Percentiles rank a stretch among this genome's conserved stretches.
phyloP scores from a whole-genome alignment of 2,113 vertebrate genomes.

The Drymodes brunneopygia region DNA sequence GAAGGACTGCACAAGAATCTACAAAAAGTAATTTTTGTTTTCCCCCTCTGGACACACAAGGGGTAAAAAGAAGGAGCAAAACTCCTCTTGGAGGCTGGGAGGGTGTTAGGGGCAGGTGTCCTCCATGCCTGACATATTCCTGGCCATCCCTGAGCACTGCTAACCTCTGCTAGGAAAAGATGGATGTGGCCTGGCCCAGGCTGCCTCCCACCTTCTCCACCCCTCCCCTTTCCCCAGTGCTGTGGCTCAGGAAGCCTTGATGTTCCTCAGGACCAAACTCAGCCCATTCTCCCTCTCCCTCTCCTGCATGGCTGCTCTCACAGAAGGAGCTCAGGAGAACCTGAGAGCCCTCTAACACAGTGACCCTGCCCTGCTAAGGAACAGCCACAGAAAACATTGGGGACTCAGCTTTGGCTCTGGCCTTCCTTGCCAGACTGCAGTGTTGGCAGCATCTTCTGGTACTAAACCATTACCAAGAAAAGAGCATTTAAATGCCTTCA shows the following conservation, averaged over 20 bases:
- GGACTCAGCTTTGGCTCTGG: neutral
- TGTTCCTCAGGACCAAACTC: neutral
- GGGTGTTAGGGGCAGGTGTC: neutral
- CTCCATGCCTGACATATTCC: neutral
- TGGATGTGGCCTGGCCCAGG: neutral
- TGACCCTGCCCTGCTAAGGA: neutral
- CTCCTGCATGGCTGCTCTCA: neutral
- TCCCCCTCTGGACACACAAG: neutral
- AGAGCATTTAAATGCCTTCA: neutral
- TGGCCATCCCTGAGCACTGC: neutral
- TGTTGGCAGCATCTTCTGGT: neutral
- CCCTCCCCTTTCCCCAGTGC: accelerated
- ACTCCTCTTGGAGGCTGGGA: neutral
- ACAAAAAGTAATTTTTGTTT: neutral
- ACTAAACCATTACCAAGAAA: neutral
- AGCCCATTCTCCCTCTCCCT: neutral
- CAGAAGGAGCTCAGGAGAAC: neutral
- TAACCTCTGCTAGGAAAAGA: neutral
- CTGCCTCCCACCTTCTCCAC: neutral
- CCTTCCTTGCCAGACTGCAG: neutral
- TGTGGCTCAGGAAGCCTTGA: neutral
- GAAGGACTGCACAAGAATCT: neutral
- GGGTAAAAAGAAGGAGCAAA: neutral
- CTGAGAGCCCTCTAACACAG: neutral
- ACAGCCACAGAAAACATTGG: neutral